Conservation (phyloP, 2,888 invertebrate species). For the Hydropsyche betteni region DNA sequence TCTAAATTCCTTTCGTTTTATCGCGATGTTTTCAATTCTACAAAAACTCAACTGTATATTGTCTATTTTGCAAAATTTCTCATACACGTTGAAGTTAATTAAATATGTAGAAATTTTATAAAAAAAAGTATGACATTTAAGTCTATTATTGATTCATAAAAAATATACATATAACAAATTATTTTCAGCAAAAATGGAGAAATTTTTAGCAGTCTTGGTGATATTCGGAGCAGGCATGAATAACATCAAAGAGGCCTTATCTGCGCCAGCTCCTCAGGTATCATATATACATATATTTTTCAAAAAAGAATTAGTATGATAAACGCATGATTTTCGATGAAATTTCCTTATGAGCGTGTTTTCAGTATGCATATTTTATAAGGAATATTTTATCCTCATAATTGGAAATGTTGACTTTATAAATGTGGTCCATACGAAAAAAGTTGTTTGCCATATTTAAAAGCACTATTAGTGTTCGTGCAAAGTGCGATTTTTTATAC, state of each 20-base stretch:
- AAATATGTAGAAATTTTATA: too few relatives aligned
- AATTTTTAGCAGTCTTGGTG: conserved; percentile 33
- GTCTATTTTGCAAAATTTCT: too few relatives aligned
- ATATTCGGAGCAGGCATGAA: conserved; percentile 14
- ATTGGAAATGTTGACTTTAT: neutral
- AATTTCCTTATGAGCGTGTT: conserved; percentile 11
- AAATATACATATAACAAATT: neutral
- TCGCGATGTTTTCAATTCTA: too few relatives aligned
- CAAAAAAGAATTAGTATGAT: neutral
- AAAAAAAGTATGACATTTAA: too few relatives aligned
- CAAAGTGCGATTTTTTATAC: conserved; percentile 11
- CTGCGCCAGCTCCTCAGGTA: conserved; percentile 33
- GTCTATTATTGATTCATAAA: too few relatives aligned
- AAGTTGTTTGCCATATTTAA: too few relatives aligned
- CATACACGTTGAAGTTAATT: too few relatives aligned
- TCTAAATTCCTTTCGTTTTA: too few relatives aligned
- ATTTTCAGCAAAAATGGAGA: conserved; percentile 22
- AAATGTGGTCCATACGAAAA: too few relatives aligned
- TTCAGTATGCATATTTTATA: conserved; percentile 18
- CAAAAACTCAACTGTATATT: too few relatives aligned
- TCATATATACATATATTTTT: neutral
- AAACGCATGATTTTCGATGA: neutral
- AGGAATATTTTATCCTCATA: neutral
- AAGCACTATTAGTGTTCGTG: neutral
- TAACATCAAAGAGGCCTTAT: conserved; percentile 4